These are phyloP conservation scores for Pachyseris speciosa DNA, from an alignment of 64 coral and sea anemone genomes.

Conservation along the genomic window DNA sequence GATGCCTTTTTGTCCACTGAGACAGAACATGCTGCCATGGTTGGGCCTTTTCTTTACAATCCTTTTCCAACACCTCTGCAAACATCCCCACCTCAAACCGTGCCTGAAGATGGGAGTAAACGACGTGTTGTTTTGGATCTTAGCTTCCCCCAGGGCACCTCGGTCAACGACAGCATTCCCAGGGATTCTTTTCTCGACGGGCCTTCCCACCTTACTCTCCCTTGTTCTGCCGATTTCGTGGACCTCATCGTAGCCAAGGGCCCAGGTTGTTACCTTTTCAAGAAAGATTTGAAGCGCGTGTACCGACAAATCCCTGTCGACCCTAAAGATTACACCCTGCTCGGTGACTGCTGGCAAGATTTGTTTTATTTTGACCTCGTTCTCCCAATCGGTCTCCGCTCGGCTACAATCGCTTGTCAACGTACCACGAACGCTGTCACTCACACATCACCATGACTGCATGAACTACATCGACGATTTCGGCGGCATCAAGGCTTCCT, in stretches of 20 bases:
- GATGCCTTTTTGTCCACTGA: not conserved
- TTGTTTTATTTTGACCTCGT: constrained; percentile 10
- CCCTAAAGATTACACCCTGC: not conserved
- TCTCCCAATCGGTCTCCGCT: constrained; percentile 51
- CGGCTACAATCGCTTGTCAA: constrained; percentile 44
- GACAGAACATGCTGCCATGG: not conserved
- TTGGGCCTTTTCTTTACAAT: constrained; percentile 5
- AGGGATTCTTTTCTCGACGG: not conserved
- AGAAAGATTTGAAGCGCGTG: constrained; percentile 18
- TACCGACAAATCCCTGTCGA: constrained; percentile 4
- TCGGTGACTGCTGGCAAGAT: not conserved
- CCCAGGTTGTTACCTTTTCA: constrained; percentile 6
- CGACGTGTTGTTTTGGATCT: not conserved
- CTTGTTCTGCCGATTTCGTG: not conserved
- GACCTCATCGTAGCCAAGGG: not conserved
- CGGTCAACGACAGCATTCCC: constrained; percentile 7
- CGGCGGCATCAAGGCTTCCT: constrained; percentile 6
- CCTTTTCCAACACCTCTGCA: not conserved
- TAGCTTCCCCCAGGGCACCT: not conserved
- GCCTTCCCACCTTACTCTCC: not conserved
- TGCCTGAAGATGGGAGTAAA: not conserved
- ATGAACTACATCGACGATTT: constrained; percentile 60
- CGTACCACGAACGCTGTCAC: constrained; percentile 48
- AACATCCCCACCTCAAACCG: not conserved
- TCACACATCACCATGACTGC: constrained; percentile 8